These are phyloP conservation scores for Dromococcyx pavoninus DNA, from an alignment of 2,797 vertebrate genomes.

Conservation along the genomic window DNA sequence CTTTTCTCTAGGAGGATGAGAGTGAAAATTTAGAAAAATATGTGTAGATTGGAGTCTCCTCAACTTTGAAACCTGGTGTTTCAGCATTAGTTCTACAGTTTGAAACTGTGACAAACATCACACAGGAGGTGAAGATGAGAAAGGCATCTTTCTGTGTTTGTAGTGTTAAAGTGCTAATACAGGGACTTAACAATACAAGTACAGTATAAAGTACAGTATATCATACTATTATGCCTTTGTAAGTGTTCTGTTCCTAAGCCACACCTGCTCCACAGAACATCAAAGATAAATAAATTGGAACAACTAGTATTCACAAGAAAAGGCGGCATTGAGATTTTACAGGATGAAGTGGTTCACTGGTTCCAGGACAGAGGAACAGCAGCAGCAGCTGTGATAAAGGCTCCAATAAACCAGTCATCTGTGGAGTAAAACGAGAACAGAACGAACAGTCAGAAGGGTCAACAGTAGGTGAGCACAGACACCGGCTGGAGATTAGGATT, in stretches of 20 bases:
- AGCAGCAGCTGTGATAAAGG: neutral
- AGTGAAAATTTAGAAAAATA: neutral
- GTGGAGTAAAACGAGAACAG: neutral
- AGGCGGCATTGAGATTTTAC: slow-evolving; percentile 4
- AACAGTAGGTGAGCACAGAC: neutral
- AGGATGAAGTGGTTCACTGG: neutral
- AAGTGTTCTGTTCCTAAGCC: neutral
- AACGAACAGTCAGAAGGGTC: neutral
- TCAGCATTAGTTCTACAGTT: neutral
- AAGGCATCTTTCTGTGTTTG: neutral
- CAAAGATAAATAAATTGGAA: slow-evolving; percentile 1
- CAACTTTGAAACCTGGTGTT: neutral
- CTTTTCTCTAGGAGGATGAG: neutral
- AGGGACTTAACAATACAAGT: neutral
- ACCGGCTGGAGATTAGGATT: neutral
- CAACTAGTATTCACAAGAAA: neutral
- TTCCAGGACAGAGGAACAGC: neutral
- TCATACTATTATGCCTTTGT: neutral
- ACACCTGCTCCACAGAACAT: neutral
- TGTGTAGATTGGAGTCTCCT: neutral
- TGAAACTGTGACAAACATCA: neutral
- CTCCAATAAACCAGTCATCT: neutral
- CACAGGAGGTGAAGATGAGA: neutral
- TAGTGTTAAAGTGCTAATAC: neutral
- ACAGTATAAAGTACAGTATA: neutral